Base-by-base conservation (phyloP, 2,888 invertebrate genomes). In the Cosmorhoe ocellata region DNA sequence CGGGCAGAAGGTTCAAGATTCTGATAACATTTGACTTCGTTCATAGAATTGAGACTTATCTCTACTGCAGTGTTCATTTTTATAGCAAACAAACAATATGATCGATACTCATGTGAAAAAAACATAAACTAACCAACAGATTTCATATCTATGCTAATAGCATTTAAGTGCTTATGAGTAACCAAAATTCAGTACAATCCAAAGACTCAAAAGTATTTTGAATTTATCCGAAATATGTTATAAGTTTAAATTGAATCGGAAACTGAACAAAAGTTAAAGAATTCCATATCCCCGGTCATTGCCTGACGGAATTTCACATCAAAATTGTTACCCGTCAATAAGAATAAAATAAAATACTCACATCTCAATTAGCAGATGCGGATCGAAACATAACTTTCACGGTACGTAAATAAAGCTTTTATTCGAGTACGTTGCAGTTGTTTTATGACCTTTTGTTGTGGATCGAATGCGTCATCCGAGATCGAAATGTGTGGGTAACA, bases 401-500 rank as follows among this genome's bases (percentile, higher is more conserved):
- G 6, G 5, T 22, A 14, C 13, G 13, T 7, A n/a, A 10, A 54
- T 63, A 64, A 61, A 58, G 61, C 42, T 33, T 44, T 26, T 40
- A 52, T 49, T 59, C 18, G 45, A 38, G 45, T 51, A 53, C 36
- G 49, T 11, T 7, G 13, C 43, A 46, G 30, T 62, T 49, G 40
- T 45, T 53, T 59, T 63, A 56, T 49, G 61, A 42, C 61, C 59
- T 60, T 65, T 67, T 61, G 33, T 48, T 46, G 54, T 37, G 55
- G 56, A 45, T 62, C 49, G 66, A 65, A 77, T 84, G 79, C 76
- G 82, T 84, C 83, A 84, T 73, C 61, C 68, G 64, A 76, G 73
- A 75, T 76, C 72, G 70, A 74, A 80, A 76, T 69, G 78, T 77
- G 79, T 77, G 74, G 76, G 80, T 78, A 79, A 80, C 78, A 74